A percentile compares a stretch with the other conserved stretches of the same genome.
phyloP scores from a whole-genome alignment of 2,113 vertebrate species.

The Echinops telfairi region DNA sequence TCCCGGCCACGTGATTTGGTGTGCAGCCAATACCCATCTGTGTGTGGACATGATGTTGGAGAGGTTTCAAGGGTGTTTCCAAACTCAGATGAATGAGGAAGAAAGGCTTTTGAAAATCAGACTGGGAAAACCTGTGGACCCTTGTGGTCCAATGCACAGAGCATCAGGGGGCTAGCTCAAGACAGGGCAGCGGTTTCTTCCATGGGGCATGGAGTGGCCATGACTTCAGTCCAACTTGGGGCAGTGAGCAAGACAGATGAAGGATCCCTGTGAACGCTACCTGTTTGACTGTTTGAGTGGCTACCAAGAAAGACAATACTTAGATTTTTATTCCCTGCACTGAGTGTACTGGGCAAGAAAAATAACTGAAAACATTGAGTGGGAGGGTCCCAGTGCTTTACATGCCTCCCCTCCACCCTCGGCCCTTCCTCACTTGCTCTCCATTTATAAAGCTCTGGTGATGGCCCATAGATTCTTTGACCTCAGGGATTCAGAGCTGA shows the following conservation, averaged over 20 bases:
- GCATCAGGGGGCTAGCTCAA: background rate
- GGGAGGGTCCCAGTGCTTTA: background rate
- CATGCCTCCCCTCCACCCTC: no score
- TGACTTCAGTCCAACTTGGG: background rate
- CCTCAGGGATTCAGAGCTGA: background rate
- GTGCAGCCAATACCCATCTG: background rate
- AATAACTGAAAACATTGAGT: background rate
- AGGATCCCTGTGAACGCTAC: background rate
- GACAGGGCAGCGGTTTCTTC: background rate
- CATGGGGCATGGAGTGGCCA: background rate
- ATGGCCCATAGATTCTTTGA: background rate
- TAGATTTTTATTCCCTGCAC: background rate
- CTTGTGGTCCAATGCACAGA: background rate
- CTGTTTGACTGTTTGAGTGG: background rate
- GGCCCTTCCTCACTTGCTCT: background rate
- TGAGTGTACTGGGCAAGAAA: background rate
- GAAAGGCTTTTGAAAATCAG: background rate
- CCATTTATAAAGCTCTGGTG: background rate
- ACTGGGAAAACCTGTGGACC: background rate
- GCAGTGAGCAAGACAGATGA: background rate
- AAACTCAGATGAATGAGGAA: background rate
- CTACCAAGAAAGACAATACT: background rate
- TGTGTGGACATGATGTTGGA: background rate
- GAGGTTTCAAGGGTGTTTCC: background rate
- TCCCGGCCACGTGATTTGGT: background rate